A percentile compares a stretch with the other conserved stretches of the same genome.
These are phyloP conservation scores for Tetheella fluctuosa DNA, from an alignment of 2,888 invertebrate genomes.

Conservation along the genomic window DNA sequence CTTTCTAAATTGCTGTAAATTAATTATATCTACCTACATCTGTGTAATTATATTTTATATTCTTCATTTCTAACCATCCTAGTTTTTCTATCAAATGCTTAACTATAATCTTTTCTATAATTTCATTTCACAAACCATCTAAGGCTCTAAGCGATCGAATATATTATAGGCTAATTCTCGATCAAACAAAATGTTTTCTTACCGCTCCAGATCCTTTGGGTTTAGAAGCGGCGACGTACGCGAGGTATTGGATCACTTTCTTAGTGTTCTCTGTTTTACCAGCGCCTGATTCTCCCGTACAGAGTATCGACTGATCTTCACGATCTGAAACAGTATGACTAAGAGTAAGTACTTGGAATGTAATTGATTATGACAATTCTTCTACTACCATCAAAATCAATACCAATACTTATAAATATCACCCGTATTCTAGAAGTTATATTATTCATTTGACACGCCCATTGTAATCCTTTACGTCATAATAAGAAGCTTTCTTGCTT, in stretches of 20 bases:
- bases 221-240: conserved; percentile 99
- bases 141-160: neutral
- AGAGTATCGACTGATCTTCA: conserved; percentile 99
- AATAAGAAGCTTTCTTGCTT: neutral
- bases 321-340: conserved; percentile 89
- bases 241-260: conserved; percentile 99
- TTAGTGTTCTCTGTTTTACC: conserved; percentile 99
- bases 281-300: conserved; percentile 99
- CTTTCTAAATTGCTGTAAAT: too few species aligned
- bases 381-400: too few species aligned
- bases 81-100: too few species aligned
- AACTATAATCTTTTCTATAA: neutral
- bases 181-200: conserved; percentile 65
- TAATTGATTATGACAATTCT: too few species aligned
- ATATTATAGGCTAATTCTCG: neutral
- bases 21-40: too few species aligned
- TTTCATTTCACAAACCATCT: neutral
- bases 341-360: too few species aligned
- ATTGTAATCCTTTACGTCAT: too few species aligned
- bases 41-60: too few species aligned
- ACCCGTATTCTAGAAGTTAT: too few species aligned
- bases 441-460: too few species aligned
- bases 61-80: too few species aligned
- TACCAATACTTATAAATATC: too few species aligned
- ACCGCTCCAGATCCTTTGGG: conserved; percentile 95